These are phyloP conservation scores for Cromileptes altivelis DNA, from an alignment of 2,113 vertebrate species.

Conservation along the genomic window DNA sequence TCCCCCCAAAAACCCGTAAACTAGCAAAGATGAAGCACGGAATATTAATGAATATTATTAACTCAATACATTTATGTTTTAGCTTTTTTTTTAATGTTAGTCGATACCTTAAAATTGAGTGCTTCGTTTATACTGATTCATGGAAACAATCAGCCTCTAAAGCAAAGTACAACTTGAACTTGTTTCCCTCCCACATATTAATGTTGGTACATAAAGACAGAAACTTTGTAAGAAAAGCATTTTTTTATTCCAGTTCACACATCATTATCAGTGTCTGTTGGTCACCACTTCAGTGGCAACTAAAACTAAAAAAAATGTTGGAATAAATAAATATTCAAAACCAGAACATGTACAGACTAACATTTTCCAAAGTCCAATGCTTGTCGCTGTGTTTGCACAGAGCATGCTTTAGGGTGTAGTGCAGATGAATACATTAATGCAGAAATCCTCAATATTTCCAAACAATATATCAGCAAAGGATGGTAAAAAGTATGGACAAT, in stretches of 20 bases:
- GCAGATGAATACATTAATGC: conserved; percentile 35
- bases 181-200: background rate
- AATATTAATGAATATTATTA: background rate
- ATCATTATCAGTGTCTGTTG: conserved; percentile 16
- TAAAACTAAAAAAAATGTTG: conserved; percentile 34
- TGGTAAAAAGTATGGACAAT: conserved; percentile 14
- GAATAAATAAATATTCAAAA: conserved; percentile 69
- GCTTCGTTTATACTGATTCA: background rate
- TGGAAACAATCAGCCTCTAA: background rate
- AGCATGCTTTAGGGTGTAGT: conserved; percentile 33
- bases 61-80: background rate
- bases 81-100: background rate
- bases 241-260: conserved; percentile 69
- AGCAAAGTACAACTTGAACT: background rate
- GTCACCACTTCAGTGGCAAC: conserved; percentile 23
- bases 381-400: conserved; percentile 37
- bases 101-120: background rate
- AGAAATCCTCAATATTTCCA: conserved; percentile 37
- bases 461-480: conserved; percentile 41
- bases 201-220: background rate
- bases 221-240: conserved; percentile 47
- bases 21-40: no score
- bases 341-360: conserved; percentile 28
- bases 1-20: no score
- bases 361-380: conserved; percentile 22